Evolutionary conservation across 2,113 vertebrate genomes (phyloP).

Genomic region (Helogale parvula): DNA sequence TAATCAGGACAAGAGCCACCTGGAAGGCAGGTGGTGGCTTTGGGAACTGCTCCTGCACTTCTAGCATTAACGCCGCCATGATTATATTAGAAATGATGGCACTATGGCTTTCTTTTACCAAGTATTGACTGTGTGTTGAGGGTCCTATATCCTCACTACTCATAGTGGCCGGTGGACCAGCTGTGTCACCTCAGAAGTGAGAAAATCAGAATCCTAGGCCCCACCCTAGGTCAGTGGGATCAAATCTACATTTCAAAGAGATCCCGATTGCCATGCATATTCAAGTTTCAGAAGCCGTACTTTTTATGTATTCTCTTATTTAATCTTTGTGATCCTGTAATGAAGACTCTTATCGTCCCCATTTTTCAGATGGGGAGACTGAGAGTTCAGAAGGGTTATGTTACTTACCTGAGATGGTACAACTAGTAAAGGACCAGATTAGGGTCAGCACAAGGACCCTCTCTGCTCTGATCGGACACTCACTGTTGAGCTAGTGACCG

Average conservation of each 20-base stretch:
- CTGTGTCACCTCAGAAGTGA: not conserved
- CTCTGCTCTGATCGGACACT: not conserved
- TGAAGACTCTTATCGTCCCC: not conserved
- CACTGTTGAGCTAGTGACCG: not conserved
- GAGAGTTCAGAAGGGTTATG: not conserved
- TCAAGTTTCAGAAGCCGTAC: not conserved
- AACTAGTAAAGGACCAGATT: not conserved
- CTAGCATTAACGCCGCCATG: not conserved
- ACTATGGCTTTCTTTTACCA: not conserved
- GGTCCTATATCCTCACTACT: not conserved
- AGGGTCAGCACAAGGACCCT: not conserved
- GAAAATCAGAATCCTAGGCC: not conserved
- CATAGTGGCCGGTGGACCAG: not conserved
- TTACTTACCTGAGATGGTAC: not conserved
- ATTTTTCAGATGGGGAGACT: slow-evolving; percentile 8
- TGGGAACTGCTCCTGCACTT: not conserved
- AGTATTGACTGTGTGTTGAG: not conserved
- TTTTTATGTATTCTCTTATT: not conserved
- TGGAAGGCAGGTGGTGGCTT: slow-evolving; percentile 3
- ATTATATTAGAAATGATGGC: not conserved
- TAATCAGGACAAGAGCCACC: not conserved
- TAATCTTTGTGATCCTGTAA: not conserved
- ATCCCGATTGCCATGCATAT: not conserved
- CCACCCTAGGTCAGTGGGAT: not conserved
- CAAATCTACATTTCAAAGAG: not conserved